Conservation (phyloP, 2,797 vertebrate species). For the Sebastes minor region DNA sequence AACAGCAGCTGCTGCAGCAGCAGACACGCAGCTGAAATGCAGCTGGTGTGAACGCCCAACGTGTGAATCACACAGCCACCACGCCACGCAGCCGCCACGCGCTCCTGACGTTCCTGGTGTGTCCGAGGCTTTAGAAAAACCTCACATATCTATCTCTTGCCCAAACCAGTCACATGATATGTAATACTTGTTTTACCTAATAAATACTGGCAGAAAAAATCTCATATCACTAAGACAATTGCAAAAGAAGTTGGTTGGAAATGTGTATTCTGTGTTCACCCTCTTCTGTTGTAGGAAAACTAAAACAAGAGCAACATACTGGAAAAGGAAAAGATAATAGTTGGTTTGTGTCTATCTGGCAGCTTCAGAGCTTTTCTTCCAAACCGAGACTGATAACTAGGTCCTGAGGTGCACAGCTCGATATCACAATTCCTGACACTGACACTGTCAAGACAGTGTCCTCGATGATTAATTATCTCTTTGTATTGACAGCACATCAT, state of each 20-base stretch:
- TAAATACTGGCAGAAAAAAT: not conserved
- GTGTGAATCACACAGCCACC: too few species aligned
- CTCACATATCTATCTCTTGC: not conserved
- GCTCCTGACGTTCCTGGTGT: too few species aligned
- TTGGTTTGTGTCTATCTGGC: not conserved
- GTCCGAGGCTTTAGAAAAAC: not conserved
- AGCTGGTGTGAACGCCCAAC: too few species aligned
- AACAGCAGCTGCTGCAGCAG: too few species aligned
- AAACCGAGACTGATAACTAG: not conserved
- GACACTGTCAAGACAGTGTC: conserved; percentile 10
- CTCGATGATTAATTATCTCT: conserved; percentile 2
- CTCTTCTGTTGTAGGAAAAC: not conserved
- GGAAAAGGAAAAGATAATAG: not conserved
- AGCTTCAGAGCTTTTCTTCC: not conserved
- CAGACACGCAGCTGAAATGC: too few species aligned
- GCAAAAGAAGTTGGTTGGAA: not conserved
- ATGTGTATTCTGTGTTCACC: not conserved
- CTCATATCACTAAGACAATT: not conserved
- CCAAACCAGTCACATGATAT: not conserved
- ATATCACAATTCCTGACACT: not conserved
- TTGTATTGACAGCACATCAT: conserved; percentile 9
- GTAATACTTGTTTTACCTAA: not conserved
- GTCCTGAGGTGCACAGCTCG: not conserved
- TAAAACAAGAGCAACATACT: not conserved
- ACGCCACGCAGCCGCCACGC: too few species aligned